Percentiles rank a stretch among this genome's conserved stretches.
Evolutionary conservation across 2,888 invertebrate genomes (phyloP).

Genomic region (Panorpa germanica): DNA sequence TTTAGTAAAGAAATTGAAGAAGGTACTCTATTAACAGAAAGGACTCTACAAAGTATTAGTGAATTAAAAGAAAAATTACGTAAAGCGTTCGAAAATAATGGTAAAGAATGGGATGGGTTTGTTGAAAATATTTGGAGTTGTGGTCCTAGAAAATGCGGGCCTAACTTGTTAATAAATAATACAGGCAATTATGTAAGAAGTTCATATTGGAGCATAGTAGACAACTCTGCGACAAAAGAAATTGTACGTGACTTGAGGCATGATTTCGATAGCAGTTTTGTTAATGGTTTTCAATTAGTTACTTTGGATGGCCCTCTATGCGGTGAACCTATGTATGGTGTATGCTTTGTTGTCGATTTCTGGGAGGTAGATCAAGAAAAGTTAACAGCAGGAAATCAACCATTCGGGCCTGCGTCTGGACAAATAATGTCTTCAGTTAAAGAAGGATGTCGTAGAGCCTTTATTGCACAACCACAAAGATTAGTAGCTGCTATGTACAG

Average conservation of each 20-base stretch:
- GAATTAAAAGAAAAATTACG: slow-evolving; percentile 11
- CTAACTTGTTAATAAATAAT: slow-evolving; percentile 76
- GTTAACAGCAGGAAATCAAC: slow-evolving; percentile 17
- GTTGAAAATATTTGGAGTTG: slow-evolving; percentile 73
- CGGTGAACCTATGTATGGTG: slow-evolving; percentile 93
- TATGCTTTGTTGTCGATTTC: slow-evolving; percentile 75
- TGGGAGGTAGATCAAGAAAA: slow-evolving; percentile 40
- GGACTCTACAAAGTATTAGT: too few relatives aligned
- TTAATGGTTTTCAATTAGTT: slow-evolving; percentile 75
- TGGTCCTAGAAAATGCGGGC: slow-evolving; percentile 74
- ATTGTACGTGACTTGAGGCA: slow-evolving; percentile 29
- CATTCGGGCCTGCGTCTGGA: slow-evolving; percentile 42
- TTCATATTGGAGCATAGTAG: slow-evolving; percentile 27
- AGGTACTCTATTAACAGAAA: slow-evolving; percentile 10
- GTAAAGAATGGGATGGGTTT: slow-evolving; percentile 27
- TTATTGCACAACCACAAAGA: slow-evolving; percentile 76
- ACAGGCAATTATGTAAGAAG: slow-evolving; percentile 42
- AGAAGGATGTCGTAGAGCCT: slow-evolving; percentile 72
- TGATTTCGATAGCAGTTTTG: slow-evolving; percentile 56
- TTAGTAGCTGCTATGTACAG: slow-evolving; percentile 91
- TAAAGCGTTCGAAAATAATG: slow-evolving; percentile 16
- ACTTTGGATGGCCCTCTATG: slow-evolving; percentile 84
- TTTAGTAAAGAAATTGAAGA: slow-evolving; percentile 12
- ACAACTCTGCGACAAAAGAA: slow-evolving; percentile 24
- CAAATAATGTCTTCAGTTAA: slow-evolving; percentile 84